phyloP scores from a whole-genome alignment of 2,797 vertebrate species.

The Coilia nasus region DNA sequence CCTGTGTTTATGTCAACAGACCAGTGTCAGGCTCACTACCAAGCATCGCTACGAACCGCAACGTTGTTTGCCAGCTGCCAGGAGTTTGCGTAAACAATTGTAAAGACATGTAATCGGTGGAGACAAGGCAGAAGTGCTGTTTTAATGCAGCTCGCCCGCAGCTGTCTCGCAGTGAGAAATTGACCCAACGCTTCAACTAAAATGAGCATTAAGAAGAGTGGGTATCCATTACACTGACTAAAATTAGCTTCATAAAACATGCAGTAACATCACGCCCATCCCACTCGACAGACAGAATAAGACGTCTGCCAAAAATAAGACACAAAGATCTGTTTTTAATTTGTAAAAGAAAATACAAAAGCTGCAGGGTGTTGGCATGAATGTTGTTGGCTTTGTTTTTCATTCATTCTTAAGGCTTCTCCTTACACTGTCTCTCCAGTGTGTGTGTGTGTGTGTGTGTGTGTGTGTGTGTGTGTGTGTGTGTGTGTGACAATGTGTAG shows the following conservation, averaged over 20 bases:
- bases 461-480: not conserved
- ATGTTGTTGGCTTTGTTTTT: not conserved
- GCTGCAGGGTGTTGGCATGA: not conserved
- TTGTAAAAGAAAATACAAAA: not conserved
- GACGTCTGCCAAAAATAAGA: not conserved
- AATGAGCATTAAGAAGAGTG: not conserved
- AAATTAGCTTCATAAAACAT: slow-evolving; percentile 19
- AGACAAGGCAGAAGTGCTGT: not conserved
- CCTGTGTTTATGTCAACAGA: slow-evolving; percentile 43
- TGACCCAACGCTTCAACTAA: not conserved
- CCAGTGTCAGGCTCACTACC: not conserved
- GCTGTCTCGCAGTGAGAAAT: not conserved
- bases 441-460: not conserved
- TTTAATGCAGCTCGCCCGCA: not conserved
- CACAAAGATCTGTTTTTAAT: not conserved
- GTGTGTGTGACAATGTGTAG: too few species aligned
- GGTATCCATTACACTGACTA: not conserved
- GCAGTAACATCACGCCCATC: not conserved
- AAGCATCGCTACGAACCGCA: not conserved
- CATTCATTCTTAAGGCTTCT: not conserved
- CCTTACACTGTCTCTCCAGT: not conserved
- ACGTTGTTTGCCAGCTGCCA: not conserved
- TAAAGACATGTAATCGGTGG: not conserved
- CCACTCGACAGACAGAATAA: not conserved
- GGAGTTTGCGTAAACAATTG: not conserved